These are phyloP conservation scores for Procambarus virginalis DNA, from an alignment of 1,140 invertebrate genomes.

Conservation along the genomic window DNA sequence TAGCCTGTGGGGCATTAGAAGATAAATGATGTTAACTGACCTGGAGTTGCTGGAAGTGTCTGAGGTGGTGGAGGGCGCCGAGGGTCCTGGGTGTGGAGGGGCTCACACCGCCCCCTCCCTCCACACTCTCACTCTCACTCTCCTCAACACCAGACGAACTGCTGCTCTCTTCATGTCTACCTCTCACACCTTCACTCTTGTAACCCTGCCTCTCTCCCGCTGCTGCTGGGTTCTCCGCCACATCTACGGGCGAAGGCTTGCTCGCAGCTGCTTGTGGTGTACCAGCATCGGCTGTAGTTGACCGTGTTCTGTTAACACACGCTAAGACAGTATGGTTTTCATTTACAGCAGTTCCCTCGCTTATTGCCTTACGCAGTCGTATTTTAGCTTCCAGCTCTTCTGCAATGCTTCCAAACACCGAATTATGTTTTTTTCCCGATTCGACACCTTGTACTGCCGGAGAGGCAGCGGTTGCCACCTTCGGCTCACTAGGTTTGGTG, in stretches of 20 bases:
- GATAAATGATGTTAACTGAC: background rate
- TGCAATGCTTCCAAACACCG: background rate
- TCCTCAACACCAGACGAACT: constrained; percentile 48
- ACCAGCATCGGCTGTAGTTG: background rate
- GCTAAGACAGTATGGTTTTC: background rate
- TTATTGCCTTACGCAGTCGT: constrained; percentile 21
- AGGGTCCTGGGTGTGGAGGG: constrained; percentile 5
- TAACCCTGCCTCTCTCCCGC: background rate
- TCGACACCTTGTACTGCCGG: background rate
- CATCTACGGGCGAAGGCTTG: background rate
- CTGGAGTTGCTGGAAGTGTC: constrained; percentile 48
- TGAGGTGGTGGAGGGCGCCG: constrained; percentile 28
- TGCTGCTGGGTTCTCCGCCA: background rate
- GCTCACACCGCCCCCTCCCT: background rate
- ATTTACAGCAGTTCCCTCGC: background rate
- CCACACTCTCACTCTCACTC: constrained; percentile 20
- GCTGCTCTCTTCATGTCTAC: constrained; percentile 35
- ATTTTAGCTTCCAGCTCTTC: constrained; percentile 49
- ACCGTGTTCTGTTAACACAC: background rate
- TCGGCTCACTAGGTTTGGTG: background rate
- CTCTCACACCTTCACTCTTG: constrained; percentile 12
- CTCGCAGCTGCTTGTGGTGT: background rate
- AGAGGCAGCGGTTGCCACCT: background rate
- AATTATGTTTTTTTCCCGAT: background rate
- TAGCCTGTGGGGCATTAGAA: too few species aligned